Base-by-base conservation (phyloP, 2,113 vertebrate species). In the Megaptera novaeangliae region DNA sequence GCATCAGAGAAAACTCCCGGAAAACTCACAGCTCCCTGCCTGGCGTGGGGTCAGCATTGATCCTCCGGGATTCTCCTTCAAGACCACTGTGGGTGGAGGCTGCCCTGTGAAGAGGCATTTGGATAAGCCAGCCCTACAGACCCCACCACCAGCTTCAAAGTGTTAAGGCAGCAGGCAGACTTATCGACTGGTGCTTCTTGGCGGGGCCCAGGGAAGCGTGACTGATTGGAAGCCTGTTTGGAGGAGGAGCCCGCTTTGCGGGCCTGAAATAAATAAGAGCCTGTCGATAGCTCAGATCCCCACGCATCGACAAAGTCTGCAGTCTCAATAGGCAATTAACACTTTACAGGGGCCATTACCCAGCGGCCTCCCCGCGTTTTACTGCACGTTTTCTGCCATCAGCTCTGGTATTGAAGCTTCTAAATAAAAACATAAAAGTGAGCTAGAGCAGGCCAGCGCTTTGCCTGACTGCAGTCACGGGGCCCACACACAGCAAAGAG, bases 281-380 rank as follows among this genome's bases (percentile, higher is more conserved):
- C 98, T 99, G 99, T 99, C 99, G 98, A 99, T 99, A 99, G 98
- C 98, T 98, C 98, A 96, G 98, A 98, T 98, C 98, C 98, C 97
- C 88, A 90, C 95, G 4, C 98, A 99, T 99, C 97, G 98, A 99
- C 98, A 98, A 98, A 98, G 98, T 98, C 98, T 99, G 99, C 99
- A 98, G 98, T 98, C 98, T 99, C 99, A 99, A 99, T 98, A 99
- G 98, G 98, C 98, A 99, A 99, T 99, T 99, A 99, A 99, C 99
- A 99, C 98, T 99, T 99, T 99, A 98, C 98, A 98, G 98, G 98
- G 98, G 98, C 98, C 98, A 99, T 99, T 99, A 99, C 98, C 98
- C 98, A 98, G 97, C 95, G 98, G 98, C 98, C 98, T 98, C 97
- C 98, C 98, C 84, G 46, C 96, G 93, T 98, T 99, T 99, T 98